Base-by-base conservation (phyloP, 2,113 vertebrate species). In the Tyto alba region DNA sequence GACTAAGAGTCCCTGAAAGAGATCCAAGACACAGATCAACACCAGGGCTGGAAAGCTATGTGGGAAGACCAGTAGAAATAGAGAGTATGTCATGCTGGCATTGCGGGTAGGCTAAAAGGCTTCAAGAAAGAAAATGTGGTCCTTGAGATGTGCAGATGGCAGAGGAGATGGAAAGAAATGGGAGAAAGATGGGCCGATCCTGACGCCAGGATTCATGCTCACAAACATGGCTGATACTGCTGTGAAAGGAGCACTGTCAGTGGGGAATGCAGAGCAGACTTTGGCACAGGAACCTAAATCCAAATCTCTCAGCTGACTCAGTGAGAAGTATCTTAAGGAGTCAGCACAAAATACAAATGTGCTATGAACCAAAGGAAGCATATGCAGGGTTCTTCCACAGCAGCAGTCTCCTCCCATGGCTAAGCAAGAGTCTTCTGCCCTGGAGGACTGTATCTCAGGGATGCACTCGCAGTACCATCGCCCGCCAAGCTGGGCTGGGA, bases 121-220 rank as follows among this genome's bases (percentile, higher is more conserved):
- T 78, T 73, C 74, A 41, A 40, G 23, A 82, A 55, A 63, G 34
- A 45, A 67, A 88, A 52, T 13, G 2, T 56, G 29, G 13, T 8
- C 48, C 43, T 85, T 0, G 0, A n/a, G 43, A 59, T 14, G 27
- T 6, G 75, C 36, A 76, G 53, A 21, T 15, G 26, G 71, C 52
- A 74, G 66, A 66, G 22, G 13, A 59, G 64, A 67, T 38, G 52
- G 43, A 72, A 82, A 29, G 19, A 82, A 84, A 73, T 1, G 2
- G 0, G 2, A 22, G 69, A 60, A 62, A 82, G 47, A 56, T 0
- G 1, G 0, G 2, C 18, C 43, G 32, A 53, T 48, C 16, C 47
- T 1, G 2, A 45, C 0, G 4, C 16, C 52, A 85, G 63, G 34
- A 72, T 19, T 63, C 57, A 11, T 1, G 17, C 43, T 75, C 40